Evolutionary conservation across 2,888 invertebrate species (phyloP).

Genomic region (Lasioglossum leucozonium): DNA sequence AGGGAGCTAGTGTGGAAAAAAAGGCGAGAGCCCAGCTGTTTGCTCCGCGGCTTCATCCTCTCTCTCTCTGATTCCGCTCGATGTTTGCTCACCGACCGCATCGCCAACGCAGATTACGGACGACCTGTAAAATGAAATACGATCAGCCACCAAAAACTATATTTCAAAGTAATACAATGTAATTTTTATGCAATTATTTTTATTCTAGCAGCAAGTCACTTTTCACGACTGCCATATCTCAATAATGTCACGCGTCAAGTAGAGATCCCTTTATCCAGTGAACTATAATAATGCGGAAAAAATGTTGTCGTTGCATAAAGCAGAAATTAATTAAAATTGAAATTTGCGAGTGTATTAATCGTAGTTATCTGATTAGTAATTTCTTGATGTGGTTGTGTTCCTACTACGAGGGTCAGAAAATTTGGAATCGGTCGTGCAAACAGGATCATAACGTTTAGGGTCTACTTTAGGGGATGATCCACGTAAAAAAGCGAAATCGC

Average conservation of each 20-base stretch:
- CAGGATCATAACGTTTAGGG: slow-evolving; percentile 42
- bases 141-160: neutral
- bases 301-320: too few relatives aligned
- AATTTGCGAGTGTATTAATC: too few relatives aligned
- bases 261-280: too few relatives aligned
- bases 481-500: slow-evolving; percentile 36
- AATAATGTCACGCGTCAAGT: too few relatives aligned
- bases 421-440: slow-evolving; percentile 19
- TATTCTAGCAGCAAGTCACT: too few relatives aligned
- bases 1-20: slow-evolving; percentile 9
- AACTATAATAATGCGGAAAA: too few relatives aligned
- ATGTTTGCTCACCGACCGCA: slow-evolving; percentile 43
- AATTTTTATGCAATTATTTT: too few relatives aligned
- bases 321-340: too few relatives aligned
- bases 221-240: too few relatives aligned
- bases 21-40: slow-evolving; percentile 39
- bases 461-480: slow-evolving; percentile 28
- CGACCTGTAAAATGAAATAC: neutral
- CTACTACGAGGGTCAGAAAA: neutral
- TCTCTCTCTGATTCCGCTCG: slow-evolving; percentile 18
- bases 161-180: too few relatives aligned
- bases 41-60: slow-evolving; percentile 47
- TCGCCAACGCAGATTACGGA: slow-evolving; percentile 6
- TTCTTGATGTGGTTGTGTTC: neutral
- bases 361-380: neutral